Evolutionary conservation across 2,113 vertebrate species (phyloP).

Genomic region (Gobiocypris rarus): DNA sequence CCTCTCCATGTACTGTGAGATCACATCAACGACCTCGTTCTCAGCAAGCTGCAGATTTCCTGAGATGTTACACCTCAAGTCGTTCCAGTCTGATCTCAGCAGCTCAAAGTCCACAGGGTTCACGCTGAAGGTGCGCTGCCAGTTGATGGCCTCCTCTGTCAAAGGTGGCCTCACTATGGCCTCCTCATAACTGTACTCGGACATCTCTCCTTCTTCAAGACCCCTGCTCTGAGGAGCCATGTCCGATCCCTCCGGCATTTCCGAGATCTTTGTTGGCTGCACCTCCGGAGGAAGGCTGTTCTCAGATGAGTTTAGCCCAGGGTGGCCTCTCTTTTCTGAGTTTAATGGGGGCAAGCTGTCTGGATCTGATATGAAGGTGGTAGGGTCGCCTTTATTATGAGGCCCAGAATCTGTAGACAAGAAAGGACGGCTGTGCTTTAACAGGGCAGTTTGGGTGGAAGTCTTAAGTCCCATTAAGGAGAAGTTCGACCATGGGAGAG

Average conservation of each 20-base stretch:
- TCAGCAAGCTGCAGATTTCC: constrained; percentile 96
- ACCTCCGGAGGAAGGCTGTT: constrained; percentile 36
- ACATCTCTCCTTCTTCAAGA: constrained; percentile 80
- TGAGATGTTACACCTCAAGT: constrained; percentile 95
- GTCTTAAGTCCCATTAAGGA: constrained; percentile 58
- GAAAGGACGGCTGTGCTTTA: constrained; percentile 7
- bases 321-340: constrained; percentile 31
- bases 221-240: constrained; percentile 61
- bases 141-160: constrained; percentile 94
- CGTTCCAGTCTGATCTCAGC: constrained; percentile 97
- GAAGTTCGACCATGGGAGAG: constrained; percentile 68
- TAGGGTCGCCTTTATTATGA: constrained; percentile 13
- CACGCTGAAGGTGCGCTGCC: constrained; percentile 96
- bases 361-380: constrained; percentile 28
- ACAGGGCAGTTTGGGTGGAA: constrained; percentile 11
- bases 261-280: constrained; percentile 78
- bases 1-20: constrained; percentile 94
- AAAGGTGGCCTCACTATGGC: constrained; percentile 79
- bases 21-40: constrained; percentile 89
- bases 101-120: constrained; percentile 93
- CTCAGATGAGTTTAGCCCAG: constrained; percentile 68
- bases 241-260: constrained; percentile 73
- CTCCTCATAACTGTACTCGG: constrained; percentile 89
- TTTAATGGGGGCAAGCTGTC: not conserved
- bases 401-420: constrained; percentile 6